These are phyloP conservation scores for Yasuhikotakia modesta DNA, from an alignment of 2,797 vertebrate genomes.

Conservation along the genomic window DNA sequence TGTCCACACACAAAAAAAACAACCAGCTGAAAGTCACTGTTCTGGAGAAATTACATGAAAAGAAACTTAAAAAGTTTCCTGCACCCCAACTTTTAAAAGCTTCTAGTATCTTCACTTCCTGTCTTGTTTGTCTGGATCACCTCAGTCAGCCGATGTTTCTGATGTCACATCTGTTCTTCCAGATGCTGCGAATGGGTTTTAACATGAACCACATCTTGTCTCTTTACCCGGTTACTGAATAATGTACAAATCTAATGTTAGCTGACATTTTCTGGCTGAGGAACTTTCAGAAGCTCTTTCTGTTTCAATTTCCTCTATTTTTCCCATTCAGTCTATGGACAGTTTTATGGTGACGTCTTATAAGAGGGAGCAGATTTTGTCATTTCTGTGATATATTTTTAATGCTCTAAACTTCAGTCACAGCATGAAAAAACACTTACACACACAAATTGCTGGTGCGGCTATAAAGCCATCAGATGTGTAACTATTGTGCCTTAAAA, in stretches of 20 bases:
- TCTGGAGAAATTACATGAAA: too few relatives aligned
- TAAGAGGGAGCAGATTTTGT: conserved; percentile 48
- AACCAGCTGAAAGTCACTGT: too few relatives aligned
- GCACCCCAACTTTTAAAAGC: conserved; percentile 17
- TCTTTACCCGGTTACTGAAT: conserved; percentile 57
- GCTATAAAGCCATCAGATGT: conserved; percentile 8
- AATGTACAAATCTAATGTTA: conserved; percentile 58
- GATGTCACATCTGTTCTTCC: conserved; percentile 45
- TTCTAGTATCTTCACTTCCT: conserved; percentile 32
- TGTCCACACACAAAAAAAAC: too few relatives aligned
- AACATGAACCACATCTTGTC: conserved; percentile 25
- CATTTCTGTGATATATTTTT: conserved; percentile 60
- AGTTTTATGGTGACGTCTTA: conserved; percentile 24
- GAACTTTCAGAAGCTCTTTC: conserved; percentile 36
- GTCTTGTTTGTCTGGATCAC: conserved; percentile 18
- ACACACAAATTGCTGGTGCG: too few relatives aligned
- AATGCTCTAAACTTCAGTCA: conserved; percentile 49
- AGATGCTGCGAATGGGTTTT: conserved; percentile 37
- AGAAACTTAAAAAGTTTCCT: background rate
- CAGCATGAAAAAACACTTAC: conserved; percentile 30
- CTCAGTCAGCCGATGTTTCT: conserved; percentile 36
- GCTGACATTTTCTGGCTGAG: conserved; percentile 54
- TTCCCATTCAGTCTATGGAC: conserved; percentile 47
- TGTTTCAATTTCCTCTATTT: conserved; percentile 64
- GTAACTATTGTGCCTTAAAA: conserved; percentile 15